These are phyloP conservation scores for Teleogryllus occipitalis DNA, from an alignment of 1,140 invertebrate genomes.

Conservation along the genomic window DNA sequence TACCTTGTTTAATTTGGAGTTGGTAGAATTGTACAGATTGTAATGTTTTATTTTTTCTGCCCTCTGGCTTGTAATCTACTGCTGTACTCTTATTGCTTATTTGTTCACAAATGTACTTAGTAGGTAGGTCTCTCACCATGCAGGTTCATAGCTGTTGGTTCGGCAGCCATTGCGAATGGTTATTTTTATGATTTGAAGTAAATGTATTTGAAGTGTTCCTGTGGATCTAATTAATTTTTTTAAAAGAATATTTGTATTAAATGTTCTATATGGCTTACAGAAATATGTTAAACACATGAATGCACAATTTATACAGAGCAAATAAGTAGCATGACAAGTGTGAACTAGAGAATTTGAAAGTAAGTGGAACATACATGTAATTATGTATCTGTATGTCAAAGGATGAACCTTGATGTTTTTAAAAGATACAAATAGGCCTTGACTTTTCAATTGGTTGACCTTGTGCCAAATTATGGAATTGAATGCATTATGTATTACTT, in stretches of 20 bases:
- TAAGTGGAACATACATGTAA: background rate
- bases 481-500: background rate
- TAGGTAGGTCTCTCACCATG: background rate
- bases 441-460: background rate
- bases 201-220: background rate
- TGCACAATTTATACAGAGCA: background rate
- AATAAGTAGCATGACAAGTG: too few species aligned
- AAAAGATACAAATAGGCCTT: background rate
- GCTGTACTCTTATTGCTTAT: background rate
- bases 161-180: background rate
- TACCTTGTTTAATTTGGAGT: background rate
- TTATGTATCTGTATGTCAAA: background rate
- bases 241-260: background rate
- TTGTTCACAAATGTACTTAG: background rate
- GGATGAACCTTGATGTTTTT: background rate
- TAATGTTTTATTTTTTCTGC: background rate
- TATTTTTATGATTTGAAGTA: background rate
- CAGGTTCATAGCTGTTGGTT: background rate
- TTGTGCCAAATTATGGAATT: slow-evolving; percentile 1
- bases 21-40: background rate
- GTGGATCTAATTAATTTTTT: background rate
- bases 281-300: background rate
- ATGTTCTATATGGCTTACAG: background rate
- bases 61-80: background rate
- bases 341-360: background rate